Evolutionary conservation across 2,888 invertebrate species (phyloP), one percentile per base, ranked within the genome.

Genomic region (Pemphredon lugubris): DNA sequence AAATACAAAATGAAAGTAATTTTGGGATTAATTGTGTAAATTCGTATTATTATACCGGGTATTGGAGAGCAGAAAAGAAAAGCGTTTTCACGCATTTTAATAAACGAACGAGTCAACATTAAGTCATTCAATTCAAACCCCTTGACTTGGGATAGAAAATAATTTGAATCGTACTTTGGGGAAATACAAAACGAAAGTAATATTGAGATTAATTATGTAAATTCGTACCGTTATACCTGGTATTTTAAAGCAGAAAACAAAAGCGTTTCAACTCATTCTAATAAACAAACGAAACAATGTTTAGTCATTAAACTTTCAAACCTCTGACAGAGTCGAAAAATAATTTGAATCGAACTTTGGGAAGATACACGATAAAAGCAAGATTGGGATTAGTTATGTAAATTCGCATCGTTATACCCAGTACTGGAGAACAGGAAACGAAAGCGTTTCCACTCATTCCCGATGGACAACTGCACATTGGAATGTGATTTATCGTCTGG

Each of bases 391-490:
- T 87, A 91, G 64, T 89, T n/a, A n/a, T n/a, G n/a, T n/a, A n/a
- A n/a, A n/a, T n/a, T n/a, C n/a, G n/a, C n/a, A n/a, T n/a, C n/a
- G n/a, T 88, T 89, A 88, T 91, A 93, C 93, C 92, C 90, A 90
- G 91, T 45, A 92, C 77, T 30, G 90, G 89, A 59, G 85, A 86
- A 81, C 94, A 94, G 50, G 90, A 87, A 6, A 93, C 88, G 73
- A 94, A 94, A 2, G 95, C 95, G 89, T 96, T 95, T 81, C 96
- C 97, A 14, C 92, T 91, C 88, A 92, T 94, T 48, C 94, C 94
- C 51, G 87, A 86, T 16, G 93, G 91, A 87, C 95, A 95, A 87
- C 92, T 93, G 73, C 90, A 90, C 66, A 90, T 89, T 2, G 90
- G 89, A 54, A 91, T 87, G 39, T 91, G 90, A 72, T 90, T 90